These are phyloP conservation scores for Semotilus atromaculatus DNA, from an alignment of 2,797 vertebrate genomes.

Conservation along the genomic window DNA sequence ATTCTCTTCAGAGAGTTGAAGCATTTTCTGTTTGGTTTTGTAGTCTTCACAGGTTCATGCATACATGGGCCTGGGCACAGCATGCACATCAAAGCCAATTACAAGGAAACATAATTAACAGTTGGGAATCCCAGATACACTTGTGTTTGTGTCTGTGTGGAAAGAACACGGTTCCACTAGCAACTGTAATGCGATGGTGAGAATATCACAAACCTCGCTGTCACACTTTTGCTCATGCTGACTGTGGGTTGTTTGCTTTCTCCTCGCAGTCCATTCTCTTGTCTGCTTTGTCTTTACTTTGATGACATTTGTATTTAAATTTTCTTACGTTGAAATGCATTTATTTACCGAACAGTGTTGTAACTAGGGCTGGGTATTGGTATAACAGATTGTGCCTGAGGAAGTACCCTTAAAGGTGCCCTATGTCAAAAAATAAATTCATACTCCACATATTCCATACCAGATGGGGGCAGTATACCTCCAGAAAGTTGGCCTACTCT, in stretches of 20 bases:
- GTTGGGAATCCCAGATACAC: conserved; percentile 59
- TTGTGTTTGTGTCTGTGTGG: conserved; percentile 32
- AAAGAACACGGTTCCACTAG: background rate
- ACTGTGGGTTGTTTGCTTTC: conserved; percentile 14
- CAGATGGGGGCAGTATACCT: no score
- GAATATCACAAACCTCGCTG: conserved; percentile 18
- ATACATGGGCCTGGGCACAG: conserved; percentile 67
- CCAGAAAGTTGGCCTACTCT: no score
- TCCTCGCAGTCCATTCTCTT: background rate
- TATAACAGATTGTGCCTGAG: no score
- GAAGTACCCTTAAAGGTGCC: no score
- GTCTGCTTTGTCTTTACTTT: background rate
- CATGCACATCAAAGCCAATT: conserved; percentile 73
- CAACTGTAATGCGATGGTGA: conserved; percentile 12
- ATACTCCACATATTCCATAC: no score
- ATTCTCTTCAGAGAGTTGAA: background rate
- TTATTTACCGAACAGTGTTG: background rate
- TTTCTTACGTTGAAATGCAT: background rate
- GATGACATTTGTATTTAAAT: background rate
- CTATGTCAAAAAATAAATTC: no score
- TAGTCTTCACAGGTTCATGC: conserved; percentile 56
- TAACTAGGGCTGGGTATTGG: no score
- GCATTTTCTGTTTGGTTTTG: conserved; percentile 61
- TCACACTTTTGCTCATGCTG: background rate
- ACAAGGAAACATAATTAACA: conserved; percentile 75